Evolutionary conservation across 1,140 invertebrate species (phyloP).

Genomic region (Atta colombica): DNA sequence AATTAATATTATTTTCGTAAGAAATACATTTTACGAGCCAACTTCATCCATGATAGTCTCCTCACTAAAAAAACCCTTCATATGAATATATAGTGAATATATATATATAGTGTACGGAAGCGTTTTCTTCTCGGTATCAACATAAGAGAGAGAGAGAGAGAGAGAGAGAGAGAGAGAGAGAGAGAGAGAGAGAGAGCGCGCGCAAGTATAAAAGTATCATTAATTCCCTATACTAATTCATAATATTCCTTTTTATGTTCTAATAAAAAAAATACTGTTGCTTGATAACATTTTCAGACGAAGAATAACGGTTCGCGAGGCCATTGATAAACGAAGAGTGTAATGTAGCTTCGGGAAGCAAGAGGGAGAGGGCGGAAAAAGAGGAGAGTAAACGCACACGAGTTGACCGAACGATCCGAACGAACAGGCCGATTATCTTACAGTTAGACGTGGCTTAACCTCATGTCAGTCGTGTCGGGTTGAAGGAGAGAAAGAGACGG

Average conservation of each 20-base stretch:
- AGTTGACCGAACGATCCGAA: constrained; percentile 68
- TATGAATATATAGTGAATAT: constrained; percentile 21
- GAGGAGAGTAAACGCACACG: constrained; percentile 56
- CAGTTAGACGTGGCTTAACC: constrained; percentile 77
- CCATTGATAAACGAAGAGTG: constrained; percentile 46
- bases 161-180: not conserved
- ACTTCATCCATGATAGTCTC: not conserved
- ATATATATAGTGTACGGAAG: constrained; percentile 14
- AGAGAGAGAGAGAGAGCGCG: no score
- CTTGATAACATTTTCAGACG: not conserved
- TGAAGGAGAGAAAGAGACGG: constrained; percentile 16
- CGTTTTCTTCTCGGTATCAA: not conserved
- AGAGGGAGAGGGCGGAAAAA: constrained; percentile 17
- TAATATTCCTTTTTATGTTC: not conserved
- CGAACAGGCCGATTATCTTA: constrained; percentile 77
- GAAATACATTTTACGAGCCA: constrained; percentile 10
- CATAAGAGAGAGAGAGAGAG: not conserved
- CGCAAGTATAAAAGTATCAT: not conserved
- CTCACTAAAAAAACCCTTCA: not conserved
- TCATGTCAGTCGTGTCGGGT: constrained; percentile 61
- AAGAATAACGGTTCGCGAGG: constrained; percentile 10
- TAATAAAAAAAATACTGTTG: not conserved
- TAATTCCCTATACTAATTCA: not conserved
- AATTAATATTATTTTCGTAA: constrained; percentile 45
- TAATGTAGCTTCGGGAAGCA: not conserved